Evolutionary conservation across 2,888 invertebrate genomes (phyloP), one percentile per base, ranked within the genome.

Genomic region (Julus scanicus): DNA sequence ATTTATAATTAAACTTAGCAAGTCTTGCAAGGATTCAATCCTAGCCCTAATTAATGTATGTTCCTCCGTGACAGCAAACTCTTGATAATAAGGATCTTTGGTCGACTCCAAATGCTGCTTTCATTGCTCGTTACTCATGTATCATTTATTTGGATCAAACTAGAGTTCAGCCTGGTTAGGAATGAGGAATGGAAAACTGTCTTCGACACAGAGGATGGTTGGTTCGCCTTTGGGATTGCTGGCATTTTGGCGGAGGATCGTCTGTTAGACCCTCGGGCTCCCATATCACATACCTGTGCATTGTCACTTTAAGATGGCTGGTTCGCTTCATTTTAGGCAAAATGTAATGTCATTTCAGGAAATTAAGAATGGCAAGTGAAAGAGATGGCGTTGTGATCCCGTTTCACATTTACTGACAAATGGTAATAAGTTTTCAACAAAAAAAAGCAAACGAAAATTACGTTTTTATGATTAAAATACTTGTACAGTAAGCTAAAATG

Each of bases 11-110:
- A 71, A 71, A 71, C 71, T 71, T 71, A 9, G 71, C 71, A 29
- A 71, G 71, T 29, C 71, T 20, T 71, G 71, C 71, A 71, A 71
- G 71, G 71, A 71, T 71, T 71, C 71, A 71, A 8, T 29, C 71
- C 29, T 71, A 71, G 71, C 71, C 71, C 71, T 71, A 71, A 71
- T 71, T 71, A 71, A 71, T 71, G 71, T 71, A 71, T 71, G 71
- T 29, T 71, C 71, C 71, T 71, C 11, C 71, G 17, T 71, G 71
- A 71, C 71, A 29, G 71, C 71, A 29, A 71, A 71, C 71, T 71
- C 71, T 71, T 71, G 71, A 71, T 71, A 71, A 71, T 71, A 17
- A 71, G 71, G 71, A 71, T 71, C 71, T 71, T 71, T 71, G 71
- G 71, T 71, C 71, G n/a, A n/a, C 29, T 71, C 20, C 71, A 29